phyloP scores from a whole-genome alignment of 2,888 invertebrate genomes.

The Sphaerophoria rueppellii region DNA sequence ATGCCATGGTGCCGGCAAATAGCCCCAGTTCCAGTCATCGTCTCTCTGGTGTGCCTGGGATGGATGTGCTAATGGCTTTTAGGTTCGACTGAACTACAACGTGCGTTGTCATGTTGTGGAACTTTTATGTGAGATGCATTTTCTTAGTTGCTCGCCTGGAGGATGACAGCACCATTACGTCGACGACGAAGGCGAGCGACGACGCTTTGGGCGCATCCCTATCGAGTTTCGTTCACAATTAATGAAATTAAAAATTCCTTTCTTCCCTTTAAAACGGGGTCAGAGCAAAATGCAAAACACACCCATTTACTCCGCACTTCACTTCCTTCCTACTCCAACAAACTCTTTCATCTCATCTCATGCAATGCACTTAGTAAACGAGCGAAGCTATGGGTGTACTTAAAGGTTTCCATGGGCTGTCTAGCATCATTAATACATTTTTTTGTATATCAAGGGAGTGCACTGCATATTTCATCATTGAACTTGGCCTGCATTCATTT shows the following conservation, averaged over 20 bases:
- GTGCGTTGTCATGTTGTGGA: conserved; percentile 3
- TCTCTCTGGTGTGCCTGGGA: not conserved
- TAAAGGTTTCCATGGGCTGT: conserved; percentile 41
- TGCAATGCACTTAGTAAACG: conserved; percentile 1
- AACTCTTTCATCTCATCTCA: not conserved
- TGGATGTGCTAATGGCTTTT: not conserved
- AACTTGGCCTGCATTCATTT: conserved; percentile 45
- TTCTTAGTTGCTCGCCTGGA: conserved; percentile 26
- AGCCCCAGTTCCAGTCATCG: no score
- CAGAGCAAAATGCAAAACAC: not conserved
- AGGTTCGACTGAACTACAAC: conserved; percentile 26
- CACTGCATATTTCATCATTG: conserved; percentile 48
- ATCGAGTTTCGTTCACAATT: conserved; percentile 48
- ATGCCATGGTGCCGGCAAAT: conserved; percentile 4
- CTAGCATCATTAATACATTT: conserved; percentile 14
- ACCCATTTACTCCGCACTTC: not conserved
- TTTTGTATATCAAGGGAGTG: conserved; percentile 3
- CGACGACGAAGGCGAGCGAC: no score
- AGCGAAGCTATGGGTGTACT: conserved; percentile 29
- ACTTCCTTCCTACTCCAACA: not conserved
- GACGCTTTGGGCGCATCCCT: conserved; percentile 63
- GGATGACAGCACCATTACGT: conserved; percentile 54
- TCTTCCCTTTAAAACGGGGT: conserved; percentile 25
- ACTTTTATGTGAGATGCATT: conserved; percentile 34
- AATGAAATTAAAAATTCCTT: conserved; percentile 62